Conservation (phyloP, 2,888 invertebrate species). For the Oscheius sp. region DNA sequence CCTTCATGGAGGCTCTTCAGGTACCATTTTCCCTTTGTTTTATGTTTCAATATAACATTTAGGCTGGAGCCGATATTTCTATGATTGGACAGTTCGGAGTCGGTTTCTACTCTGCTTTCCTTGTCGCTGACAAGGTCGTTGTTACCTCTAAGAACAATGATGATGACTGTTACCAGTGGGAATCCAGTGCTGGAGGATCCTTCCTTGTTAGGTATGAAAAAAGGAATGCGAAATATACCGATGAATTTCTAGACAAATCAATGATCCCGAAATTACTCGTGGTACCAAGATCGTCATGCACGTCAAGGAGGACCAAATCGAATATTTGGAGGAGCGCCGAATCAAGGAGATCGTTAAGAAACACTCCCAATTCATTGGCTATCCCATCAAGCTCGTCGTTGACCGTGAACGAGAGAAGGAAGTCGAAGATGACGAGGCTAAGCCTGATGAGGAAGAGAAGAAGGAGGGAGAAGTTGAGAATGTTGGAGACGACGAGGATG, state of each 20-base stretch:
- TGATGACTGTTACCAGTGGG: conserved; percentile 97
- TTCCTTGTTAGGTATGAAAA: conserved; percentile 81
- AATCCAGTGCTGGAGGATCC: conserved; percentile 96
- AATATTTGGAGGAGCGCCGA: conserved; percentile 91
- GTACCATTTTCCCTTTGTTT: conserved; percentile 56
- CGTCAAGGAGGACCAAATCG: conserved; percentile 91
- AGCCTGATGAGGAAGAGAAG: conserved; percentile 40
- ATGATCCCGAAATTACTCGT: conserved; percentile 74
- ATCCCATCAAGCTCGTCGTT: conserved; percentile 92
- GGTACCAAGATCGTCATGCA: conserved; percentile 93
- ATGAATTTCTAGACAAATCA: conserved; percentile 45
- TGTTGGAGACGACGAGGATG: conserved; percentile 76
- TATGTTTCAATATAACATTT: conserved; percentile 37
- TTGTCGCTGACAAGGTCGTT: conserved; percentile 86
- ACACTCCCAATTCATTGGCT: conserved; percentile 98
- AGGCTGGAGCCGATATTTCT: conserved; percentile 96
- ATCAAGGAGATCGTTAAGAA: conserved; percentile 98
- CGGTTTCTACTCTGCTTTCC: conserved; percentile 98
- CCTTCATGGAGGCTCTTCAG: conserved; percentile 99
- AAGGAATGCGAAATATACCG: background rate
- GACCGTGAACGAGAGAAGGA: conserved; percentile 98
- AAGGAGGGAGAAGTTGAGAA: conserved; percentile 81
- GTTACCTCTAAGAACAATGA: conserved; percentile 96
- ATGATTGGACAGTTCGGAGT: conserved; percentile 99
- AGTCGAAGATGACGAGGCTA: conserved; percentile 62